Evolutionary conservation across 2,888 invertebrate genomes (phyloP).

Genomic region (Cyaniris semiargus): DNA sequence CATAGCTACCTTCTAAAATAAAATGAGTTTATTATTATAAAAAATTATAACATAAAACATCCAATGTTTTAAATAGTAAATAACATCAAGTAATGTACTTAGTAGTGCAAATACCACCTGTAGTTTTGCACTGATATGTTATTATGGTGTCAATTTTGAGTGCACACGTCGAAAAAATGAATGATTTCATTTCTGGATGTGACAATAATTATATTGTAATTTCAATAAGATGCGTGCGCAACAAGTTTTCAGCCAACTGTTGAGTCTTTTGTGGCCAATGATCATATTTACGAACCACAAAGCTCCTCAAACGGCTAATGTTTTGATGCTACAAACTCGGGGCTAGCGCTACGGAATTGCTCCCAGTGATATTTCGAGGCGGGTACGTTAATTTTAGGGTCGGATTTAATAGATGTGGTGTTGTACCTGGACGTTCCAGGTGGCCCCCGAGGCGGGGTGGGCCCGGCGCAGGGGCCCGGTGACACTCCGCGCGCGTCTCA

Average conservation of each 20-base stretch:
- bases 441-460: conserved; percentile 89
- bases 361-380: background rate
- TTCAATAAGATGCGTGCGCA: conserved; percentile 62
- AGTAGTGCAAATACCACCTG: background rate
- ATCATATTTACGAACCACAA: conserved; percentile 45
- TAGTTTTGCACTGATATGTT: background rate
- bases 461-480: conserved; percentile 84
- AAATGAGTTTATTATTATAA: no score
- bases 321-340: conserved; percentile 25
- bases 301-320: conserved; percentile 37
- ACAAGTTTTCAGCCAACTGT: conserved; percentile 76
- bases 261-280: conserved; percentile 57
- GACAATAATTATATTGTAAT: conserved; percentile 59
- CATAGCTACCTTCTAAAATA: no score
- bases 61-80: background rate
- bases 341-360: background rate
- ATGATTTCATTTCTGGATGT: conserved; percentile 31
- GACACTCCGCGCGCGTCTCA: conserved; percentile 76
- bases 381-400: background rate
- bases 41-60: background rate
- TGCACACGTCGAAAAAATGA: conserved; percentile 4
- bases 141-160: background rate
- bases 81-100: background rate
- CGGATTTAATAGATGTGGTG: conserved; percentile 22
- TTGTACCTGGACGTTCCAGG: conserved; percentile 89